phyloP scores from a whole-genome alignment of 2,113 vertebrate species.

The Rhineura floridana region DNA sequence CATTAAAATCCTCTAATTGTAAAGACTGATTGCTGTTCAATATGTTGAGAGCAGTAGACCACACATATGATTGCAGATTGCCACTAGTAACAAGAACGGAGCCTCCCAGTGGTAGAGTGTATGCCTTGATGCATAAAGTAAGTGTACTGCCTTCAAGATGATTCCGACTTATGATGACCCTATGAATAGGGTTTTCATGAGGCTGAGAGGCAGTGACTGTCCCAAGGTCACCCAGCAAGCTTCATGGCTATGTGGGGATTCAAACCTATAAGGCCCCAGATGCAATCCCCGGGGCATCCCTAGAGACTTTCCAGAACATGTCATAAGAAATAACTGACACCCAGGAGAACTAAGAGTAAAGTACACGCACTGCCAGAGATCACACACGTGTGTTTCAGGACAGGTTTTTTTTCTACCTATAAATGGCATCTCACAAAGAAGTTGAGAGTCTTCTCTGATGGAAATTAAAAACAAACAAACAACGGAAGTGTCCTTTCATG shows the following conservation, averaged over 20 bases:
- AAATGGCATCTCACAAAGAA: background rate
- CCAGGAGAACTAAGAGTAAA: background rate
- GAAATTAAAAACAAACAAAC: no score
- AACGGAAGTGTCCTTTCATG: slow-evolving; percentile 22
- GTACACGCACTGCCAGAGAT: background rate
- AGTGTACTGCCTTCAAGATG: no score
- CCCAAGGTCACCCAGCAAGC: no score
- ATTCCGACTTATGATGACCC: no score
- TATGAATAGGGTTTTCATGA: no score
- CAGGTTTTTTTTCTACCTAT: background rate
- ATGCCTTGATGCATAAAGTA: no score
- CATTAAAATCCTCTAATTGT: background rate
- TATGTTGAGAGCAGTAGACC: background rate
- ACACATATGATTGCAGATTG: background rate
- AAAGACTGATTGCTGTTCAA: background rate
- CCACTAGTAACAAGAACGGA: background rate
- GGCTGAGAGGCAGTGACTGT: no score
- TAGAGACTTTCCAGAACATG: background rate
- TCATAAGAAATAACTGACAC: background rate
- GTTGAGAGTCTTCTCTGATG: background rate
- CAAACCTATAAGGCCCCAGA: no score
- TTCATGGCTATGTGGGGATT: no score
- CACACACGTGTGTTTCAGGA: background rate
- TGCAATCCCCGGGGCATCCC: background rate
- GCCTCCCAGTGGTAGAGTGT: no score